Base-by-base conservation (phyloP, 30 jellyfish, hydroid and myxozoan genomes). In the Aurelia aurita region DNA sequence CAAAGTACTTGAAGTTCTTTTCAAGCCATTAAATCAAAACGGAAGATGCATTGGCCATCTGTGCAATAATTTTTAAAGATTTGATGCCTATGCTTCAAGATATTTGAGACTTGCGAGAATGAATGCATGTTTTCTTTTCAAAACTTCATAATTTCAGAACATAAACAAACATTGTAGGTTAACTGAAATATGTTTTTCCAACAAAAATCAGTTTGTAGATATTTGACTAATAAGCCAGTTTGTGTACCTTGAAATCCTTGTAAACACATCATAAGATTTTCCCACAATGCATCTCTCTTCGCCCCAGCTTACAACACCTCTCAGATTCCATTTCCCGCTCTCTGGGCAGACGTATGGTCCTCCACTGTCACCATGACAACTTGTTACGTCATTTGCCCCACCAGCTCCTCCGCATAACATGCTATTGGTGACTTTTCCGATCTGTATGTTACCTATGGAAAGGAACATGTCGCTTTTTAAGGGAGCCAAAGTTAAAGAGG, bases 351-450 rank as follows among this genome's bases (percentile, higher is more conserved):
- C 82, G 47, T 58, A 64, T 25, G 89, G 89, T 23, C 89, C 89
- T 58, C 89, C 89, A 39, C 89, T 78, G 35, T 78, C 89, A 78
- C 89, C 89, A 22, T 78, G 89, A 22, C 89, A 78, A 78, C 89
- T 67, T 6, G 89, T 32, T 14, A 31, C 72, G 9, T 34, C 43
- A 58, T 64, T 78, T 3, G 46, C 31, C 6, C 89, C 89, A 19
- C 89, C 89, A 13, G 71, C 82, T 26, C 89, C 89, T 28, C 68
- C 89, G 69, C 89, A 78, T 6, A 78, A 35, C 89, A 78, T 78
- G 51, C 51, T 14, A 12, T 58, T 29, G 34, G 77, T 78, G 79
- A 58, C 51, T 43, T 26, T 16, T 3, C 79, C 79, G 29, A 67
- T 29, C 6, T 9, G 22, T 35, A 21, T 31, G 27, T 67, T 67